phyloP scores from a whole-genome alignment of 2,113 vertebrate genomes.

The Oreochromis niloticus region DNA sequence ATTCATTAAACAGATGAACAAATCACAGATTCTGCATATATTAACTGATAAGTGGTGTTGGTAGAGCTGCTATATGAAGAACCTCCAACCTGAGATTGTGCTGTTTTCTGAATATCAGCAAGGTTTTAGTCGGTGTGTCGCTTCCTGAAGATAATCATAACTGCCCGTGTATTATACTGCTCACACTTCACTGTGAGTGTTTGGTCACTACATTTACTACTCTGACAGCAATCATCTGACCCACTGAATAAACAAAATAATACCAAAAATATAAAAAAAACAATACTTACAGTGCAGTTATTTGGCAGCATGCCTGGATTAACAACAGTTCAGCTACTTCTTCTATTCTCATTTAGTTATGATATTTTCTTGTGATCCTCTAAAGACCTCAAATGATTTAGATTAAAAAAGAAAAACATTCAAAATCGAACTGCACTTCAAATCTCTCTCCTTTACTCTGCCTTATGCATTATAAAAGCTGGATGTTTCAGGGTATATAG shows the following conservation, averaged over 20 bases:
- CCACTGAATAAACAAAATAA: background rate
- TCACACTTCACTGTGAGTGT: background rate
- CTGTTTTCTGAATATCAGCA: background rate
- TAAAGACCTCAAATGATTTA: background rate
- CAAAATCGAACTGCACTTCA: background rate
- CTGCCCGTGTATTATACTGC: background rate
- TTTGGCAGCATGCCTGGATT: background rate
- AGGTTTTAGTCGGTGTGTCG: background rate
- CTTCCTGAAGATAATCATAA: background rate
- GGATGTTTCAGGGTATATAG: background rate
- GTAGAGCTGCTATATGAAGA: background rate
- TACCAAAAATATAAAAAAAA: background rate
- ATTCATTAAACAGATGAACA: background rate
- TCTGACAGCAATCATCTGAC: background rate
- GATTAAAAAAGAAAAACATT: background rate
- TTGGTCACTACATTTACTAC: background rate
- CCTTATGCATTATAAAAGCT: background rate
- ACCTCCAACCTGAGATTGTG: background rate
- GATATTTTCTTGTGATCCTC: background rate
- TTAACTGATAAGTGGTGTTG: background rate
- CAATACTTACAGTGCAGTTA: background rate
- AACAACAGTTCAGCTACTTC: background rate
- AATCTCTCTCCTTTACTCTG: background rate
- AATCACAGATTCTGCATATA: background rate
- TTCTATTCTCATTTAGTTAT: background rate